These are phyloP conservation scores for Perccottus glenii DNA, from an alignment of 2,113 vertebrate species.

Conservation along the genomic window DNA sequence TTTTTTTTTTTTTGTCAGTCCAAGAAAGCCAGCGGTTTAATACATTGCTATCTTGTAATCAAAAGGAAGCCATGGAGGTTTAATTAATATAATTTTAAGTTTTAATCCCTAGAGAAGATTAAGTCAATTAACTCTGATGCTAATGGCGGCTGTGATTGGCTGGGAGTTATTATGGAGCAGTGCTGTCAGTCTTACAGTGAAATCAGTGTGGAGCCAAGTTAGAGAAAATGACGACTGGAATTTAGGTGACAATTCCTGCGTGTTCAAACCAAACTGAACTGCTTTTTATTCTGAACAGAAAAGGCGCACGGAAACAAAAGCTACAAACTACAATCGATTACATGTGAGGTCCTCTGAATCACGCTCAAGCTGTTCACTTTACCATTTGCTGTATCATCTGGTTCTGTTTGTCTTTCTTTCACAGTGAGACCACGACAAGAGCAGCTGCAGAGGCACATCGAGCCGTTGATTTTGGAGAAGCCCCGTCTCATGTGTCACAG, in stretches of 20 bases:
- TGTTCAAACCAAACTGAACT: not conserved
- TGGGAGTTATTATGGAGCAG: conserved; percentile 9
- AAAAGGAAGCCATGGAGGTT: conserved; percentile 21
- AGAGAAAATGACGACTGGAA: conserved; percentile 1
- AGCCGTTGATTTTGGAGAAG: conserved; percentile 17
- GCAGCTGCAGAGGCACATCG: not conserved
- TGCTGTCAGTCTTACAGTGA: not conserved
- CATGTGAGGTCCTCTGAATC: not conserved
- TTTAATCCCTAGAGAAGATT: conserved; percentile 15
- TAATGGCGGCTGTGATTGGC: conserved; percentile 42
- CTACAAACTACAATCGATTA: not conserved
- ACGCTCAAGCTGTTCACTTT: not conserved
- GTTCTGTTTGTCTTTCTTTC: not conserved
- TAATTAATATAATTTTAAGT: conserved; percentile 40
- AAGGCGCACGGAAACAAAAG: not conserved
- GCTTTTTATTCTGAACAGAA: not conserved
- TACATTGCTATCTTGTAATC: conserved; percentile 18
- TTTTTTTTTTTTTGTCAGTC: not conserved
- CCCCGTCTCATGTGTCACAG: conserved; percentile 33
- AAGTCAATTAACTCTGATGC: conserved; percentile 32
- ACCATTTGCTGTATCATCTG: not conserved
- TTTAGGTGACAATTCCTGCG: conserved; percentile 10
- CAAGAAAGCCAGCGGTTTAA: not conserved
- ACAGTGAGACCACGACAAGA: not conserved
- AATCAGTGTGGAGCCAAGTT: not conserved